Conservation (phyloP, 2,888 invertebrate species). For the Neria commutata region DNA sequence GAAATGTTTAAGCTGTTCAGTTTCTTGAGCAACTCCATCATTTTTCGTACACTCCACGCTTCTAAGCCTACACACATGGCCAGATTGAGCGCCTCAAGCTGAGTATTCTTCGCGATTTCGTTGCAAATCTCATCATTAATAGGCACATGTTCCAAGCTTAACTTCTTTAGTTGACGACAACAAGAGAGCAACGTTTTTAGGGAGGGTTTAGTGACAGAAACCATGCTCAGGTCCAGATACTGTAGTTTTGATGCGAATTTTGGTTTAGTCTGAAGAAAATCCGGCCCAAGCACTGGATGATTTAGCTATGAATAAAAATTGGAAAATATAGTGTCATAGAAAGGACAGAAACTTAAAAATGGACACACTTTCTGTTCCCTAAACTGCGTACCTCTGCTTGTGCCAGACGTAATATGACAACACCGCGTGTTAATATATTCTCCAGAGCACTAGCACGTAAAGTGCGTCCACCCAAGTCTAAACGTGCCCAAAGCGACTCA, state of each 20-base stretch:
- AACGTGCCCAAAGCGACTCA: slow-evolving; percentile 83
- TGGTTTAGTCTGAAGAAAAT: slow-evolving; percentile 49
- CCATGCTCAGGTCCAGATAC: slow-evolving; percentile 86
- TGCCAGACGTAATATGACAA: slow-evolving; percentile 77
- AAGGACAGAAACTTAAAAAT: slow-evolving; percentile 11
- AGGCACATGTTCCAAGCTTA: slow-evolving; percentile 81
- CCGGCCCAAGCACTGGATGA: slow-evolving; percentile 64
- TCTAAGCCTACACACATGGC: slow-evolving; percentile 80
- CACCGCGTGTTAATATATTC: slow-evolving; percentile 77
- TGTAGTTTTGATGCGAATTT: slow-evolving; percentile 70
- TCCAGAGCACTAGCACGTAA: slow-evolving; percentile 74
- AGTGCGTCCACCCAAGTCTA: slow-evolving; percentile 78
- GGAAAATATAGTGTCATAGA: slow-evolving; percentile 23
- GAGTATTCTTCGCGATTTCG: slow-evolving; percentile 70
- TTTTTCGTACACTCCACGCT: slow-evolving; percentile 67
- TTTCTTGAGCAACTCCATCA: slow-evolving; percentile 65
- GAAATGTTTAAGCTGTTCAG: slow-evolving; percentile 75
- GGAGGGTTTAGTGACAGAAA: slow-evolving; percentile 67
- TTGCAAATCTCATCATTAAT: slow-evolving; percentile 71
- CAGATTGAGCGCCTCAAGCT: slow-evolving; percentile 81
- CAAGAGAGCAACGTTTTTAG: slow-evolving; percentile 68
- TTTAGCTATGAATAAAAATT: slow-evolving; percentile 53
- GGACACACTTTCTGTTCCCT: not conserved
- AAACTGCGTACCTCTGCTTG: slow-evolving; percentile 72
- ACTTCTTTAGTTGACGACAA: slow-evolving; percentile 76